Conservation (phyloP, 2,888 invertebrate species). For the Minunthozetes semirufus region DNA sequence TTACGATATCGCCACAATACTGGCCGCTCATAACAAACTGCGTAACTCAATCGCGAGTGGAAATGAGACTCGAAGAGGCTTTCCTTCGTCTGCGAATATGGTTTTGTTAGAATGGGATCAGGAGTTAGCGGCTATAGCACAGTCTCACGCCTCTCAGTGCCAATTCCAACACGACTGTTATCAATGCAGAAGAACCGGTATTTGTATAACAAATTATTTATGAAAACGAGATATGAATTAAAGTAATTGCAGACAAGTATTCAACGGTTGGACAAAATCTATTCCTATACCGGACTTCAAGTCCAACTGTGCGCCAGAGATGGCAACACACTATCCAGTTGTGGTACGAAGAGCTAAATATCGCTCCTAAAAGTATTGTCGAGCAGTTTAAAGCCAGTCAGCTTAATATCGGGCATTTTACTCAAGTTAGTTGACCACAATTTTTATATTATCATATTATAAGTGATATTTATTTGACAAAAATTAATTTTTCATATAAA, state of each 20-base stretch:
- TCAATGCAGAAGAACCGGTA: slow-evolving; percentile 40
- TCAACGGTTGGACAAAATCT: slow-evolving; percentile 41
- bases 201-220: not conserved
- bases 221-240: not conserved
- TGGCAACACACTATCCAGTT: slow-evolving; percentile 38
- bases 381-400: slow-evolving; percentile 32
- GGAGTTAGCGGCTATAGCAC: slow-evolving; percentile 40
- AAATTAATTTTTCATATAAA: not conserved
- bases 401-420: slow-evolving; percentile 39
- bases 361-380: slow-evolving; percentile 34
- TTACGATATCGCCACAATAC: slow-evolving; percentile 30
- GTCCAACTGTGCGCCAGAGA: slow-evolving; percentile 21
- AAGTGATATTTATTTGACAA: too few species aligned
- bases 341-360: slow-evolving; percentile 40
- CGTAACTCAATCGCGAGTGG: slow-evolving; percentile 37
- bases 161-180: slow-evolving; percentile 39
- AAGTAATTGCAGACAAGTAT: slow-evolving; percentile 31
- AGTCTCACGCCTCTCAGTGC: slow-evolving; percentile 40
- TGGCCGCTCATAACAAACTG: slow-evolving; percentile 37
- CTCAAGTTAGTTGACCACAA: slow-evolving; percentile 35
- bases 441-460: too few species aligned
- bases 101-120: slow-evolving; percentile 40
- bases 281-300: slow-evolving; percentile 34
- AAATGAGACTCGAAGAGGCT: slow-evolving; percentile 31
- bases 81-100: slow-evolving; percentile 40